phyloP scores from a whole-genome alignment of 2,888 invertebrate genomes.

The Euzetes globulus region DNA sequence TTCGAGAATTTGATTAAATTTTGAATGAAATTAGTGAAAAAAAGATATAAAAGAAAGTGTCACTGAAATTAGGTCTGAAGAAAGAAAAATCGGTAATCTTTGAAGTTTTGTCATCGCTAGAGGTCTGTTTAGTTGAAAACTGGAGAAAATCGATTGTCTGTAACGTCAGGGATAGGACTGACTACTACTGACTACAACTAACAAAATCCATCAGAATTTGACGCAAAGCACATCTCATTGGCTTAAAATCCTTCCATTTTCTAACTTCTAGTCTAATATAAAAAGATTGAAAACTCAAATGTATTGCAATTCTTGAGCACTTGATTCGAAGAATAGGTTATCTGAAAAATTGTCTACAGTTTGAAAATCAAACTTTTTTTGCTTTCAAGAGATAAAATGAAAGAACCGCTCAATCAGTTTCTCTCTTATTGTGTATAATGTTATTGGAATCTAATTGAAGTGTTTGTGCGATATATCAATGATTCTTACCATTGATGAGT shows the following conservation, averaged over 20 bases:
- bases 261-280: neutral
- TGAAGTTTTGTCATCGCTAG: neutral
- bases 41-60: neutral
- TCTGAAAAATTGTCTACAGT: neutral
- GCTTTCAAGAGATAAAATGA: neutral
- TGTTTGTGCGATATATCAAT: neutral
- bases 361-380: neutral
- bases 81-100: neutral
- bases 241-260: constrained; percentile 15
- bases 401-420: neutral
- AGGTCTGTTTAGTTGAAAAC: neutral
- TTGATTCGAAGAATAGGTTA: neutral
- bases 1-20: too few species aligned
- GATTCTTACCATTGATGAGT: neutral
- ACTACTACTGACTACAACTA: neutral
- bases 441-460: neutral
- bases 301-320: neutral
- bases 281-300: constrained; percentile 17
- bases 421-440: neutral
- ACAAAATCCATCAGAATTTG: constrained; percentile 10
- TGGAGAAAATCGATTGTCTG: neutral
- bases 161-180: neutral
- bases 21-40: neutral
- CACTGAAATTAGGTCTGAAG: neutral
- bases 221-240: constrained; percentile 7